Base-by-base conservation (phyloP, 2,888 invertebrate species). In the Caenorhabditis doughertyi region DNA sequence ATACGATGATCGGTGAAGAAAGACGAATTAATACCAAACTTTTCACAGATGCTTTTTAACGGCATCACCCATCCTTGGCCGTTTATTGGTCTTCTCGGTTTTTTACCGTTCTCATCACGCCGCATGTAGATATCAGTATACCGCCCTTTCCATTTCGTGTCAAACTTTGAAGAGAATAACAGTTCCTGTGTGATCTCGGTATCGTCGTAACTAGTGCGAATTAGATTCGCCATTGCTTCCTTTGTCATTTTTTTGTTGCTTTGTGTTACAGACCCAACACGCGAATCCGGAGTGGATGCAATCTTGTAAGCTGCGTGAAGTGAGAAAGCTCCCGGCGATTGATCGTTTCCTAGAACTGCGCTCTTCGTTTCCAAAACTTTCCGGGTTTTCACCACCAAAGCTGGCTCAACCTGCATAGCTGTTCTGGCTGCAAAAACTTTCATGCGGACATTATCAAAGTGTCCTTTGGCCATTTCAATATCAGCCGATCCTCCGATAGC, bases 31-130 rank as follows among this genome's bases (percentile, higher is more conserved):
- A 88, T 79, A 13, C 83, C 70, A 18, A 87, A 85, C 81, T 82
- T 85, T 3, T 84, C 85, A 44, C 85, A 85, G 58, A 88, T 81
- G 35, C 81, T 79, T 64, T 85, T 84, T 62, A 88, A 60, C 7
- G 88, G 88, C 62, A 86, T 73, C 16, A 88, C 88, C 88, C 88
- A 88, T 39, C 88, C 88, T 71, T 85, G 84, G 7, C 81, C 77
- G 53, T 88, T 88, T n/a, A 84, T 73, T 32, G 84, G 86, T 3
- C 81, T 79, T 60, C 84, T 84, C 32, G 80, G 80, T 9, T 80
- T 83, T 47, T 77, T 84, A 0, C 84, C 81, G 18, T 81, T 80
- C 13, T 74, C 79, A 42, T 81, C 82, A 13, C 81, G 81, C 4
- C 80, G 65, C 23, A 83, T 70, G 47, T 85, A 84, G 39, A 84